Conservation (phyloP, 2,113 vertebrate genomes). For the Indicator indicator region DNA sequence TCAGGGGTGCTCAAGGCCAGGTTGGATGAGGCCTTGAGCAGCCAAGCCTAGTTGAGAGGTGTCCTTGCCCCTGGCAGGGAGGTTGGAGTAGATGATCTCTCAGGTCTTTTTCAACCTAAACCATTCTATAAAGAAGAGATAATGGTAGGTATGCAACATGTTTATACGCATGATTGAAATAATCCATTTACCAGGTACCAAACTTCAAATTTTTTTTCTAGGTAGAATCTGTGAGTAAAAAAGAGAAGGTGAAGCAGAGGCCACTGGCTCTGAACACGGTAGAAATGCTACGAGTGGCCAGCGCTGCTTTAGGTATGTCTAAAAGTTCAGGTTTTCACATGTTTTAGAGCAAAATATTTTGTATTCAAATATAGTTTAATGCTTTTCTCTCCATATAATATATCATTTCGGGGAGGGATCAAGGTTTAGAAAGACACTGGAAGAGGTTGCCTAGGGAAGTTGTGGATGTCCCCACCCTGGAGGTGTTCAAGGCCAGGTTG, state of each 20-base stretch:
- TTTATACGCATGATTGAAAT: neutral
- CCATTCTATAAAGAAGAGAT: neutral
- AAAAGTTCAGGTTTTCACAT: neutral
- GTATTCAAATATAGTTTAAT: neutral
- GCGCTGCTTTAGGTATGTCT: constrained; percentile 89
- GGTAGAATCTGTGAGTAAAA: constrained; percentile 93
- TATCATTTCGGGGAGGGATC: neutral
- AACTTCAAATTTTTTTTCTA: constrained; percentile 60
- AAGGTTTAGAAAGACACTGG: neutral
- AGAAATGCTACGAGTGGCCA: constrained; percentile 96
- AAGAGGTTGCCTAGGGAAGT: too few species aligned
- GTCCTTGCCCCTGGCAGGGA: too few species aligned
- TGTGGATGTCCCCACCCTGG: too few species aligned
- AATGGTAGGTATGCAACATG: neutral
- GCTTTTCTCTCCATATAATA: neutral
- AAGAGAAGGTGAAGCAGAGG: constrained; percentile 96
- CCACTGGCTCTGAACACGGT: constrained; percentile 95
- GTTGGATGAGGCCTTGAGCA: too few species aligned
- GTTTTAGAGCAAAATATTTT: neutral
- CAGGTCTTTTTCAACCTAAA: too few species aligned
- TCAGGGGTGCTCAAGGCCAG: too few species aligned
- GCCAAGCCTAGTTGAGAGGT: too few species aligned
- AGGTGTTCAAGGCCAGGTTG: too few species aligned
- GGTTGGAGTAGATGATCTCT: too few species aligned
- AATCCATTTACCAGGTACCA: neutral